phyloP scores from a whole-genome alignment of 2,113 vertebrate species.

The Alligator sinensis region DNA sequence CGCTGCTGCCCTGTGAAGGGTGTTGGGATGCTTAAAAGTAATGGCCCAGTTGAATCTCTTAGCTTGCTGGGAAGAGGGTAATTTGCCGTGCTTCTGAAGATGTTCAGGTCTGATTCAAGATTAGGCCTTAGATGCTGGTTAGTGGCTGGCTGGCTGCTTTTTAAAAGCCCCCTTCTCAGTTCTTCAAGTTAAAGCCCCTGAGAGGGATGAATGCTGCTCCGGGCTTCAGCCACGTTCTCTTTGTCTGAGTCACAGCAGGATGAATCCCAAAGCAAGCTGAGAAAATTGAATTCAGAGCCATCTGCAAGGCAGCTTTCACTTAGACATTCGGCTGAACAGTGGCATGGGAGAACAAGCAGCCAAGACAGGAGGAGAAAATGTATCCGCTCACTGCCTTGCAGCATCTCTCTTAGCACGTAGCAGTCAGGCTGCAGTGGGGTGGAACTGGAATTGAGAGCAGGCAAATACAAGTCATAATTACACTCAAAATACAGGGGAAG shows the following conservation, averaged over 20 bases:
- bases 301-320: not conserved
- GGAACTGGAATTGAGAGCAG: not conserved
- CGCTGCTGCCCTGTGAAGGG: not conserved
- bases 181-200: not conserved
- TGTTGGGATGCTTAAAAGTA: not conserved
- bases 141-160: not conserved
- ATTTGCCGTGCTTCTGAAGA: not conserved
- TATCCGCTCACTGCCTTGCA: not conserved
- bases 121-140: not conserved
- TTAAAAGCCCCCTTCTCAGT: not conserved
- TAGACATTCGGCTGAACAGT: fast-evolving
- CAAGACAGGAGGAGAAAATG: not conserved
- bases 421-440: not conserved
- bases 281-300: not conserved
- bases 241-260: fast-evolving
- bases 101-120: not conserved
- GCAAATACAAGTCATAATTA: not conserved
- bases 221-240: not conserved
- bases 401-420: not conserved
- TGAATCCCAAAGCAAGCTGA: not conserved
- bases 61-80: not conserved
- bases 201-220: not conserved
- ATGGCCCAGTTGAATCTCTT: fast-evolving
- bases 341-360: not conserved
- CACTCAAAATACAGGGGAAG: not conserved